phyloP scores from a whole-genome alignment of 2,888 invertebrate species.

The Trichogramma dendrolimi region DNA sequence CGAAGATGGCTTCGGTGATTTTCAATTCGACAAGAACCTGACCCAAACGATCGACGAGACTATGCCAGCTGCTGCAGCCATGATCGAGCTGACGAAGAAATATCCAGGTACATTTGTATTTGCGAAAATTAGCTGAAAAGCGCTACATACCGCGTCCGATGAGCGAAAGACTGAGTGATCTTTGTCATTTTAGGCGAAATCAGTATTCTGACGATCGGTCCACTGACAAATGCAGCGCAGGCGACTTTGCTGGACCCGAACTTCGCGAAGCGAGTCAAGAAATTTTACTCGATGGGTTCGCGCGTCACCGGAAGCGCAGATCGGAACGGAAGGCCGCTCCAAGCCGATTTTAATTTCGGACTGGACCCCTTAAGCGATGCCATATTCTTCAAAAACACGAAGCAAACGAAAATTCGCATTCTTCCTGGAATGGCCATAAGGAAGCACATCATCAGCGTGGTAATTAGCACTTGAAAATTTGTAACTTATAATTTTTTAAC shows the following conservation, averaged over 20 bases:
- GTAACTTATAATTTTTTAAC: conserved; percentile 1
- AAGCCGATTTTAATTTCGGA: conserved; percentile 60
- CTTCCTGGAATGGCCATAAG: background rate
- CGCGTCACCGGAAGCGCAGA: conserved; percentile 17
- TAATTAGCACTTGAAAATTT: background rate
- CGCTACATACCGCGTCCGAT: too few species aligned
- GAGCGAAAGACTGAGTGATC: too few species aligned
- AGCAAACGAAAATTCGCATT: background rate
- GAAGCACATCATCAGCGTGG: conserved; percentile 10
- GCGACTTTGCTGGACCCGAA: conserved; percentile 51
- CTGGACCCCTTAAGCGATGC: conserved; percentile 60
- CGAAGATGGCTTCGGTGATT: conserved; percentile 56
- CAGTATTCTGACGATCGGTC: conserved; percentile 52
- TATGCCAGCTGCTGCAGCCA: conserved; percentile 50
- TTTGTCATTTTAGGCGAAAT: conserved; percentile 41
- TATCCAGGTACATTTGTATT: conserved; percentile 40
- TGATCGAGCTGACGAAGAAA: conserved; percentile 48
- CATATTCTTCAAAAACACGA: conserved; percentile 52
- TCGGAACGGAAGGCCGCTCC: conserved; percentile 38
- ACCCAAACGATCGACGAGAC: conserved; percentile 39
- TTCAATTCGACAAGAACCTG: conserved; percentile 46
- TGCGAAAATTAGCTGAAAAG: too few species aligned
- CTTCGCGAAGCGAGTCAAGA: conserved; percentile 41
- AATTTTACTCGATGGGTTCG: conserved; percentile 47
- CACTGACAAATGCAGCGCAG: conserved; percentile 58